These are phyloP conservation scores for Thaumatotibia leucotreta DNA, from an alignment of 1,140 invertebrate species.

Conservation along the genomic window DNA sequence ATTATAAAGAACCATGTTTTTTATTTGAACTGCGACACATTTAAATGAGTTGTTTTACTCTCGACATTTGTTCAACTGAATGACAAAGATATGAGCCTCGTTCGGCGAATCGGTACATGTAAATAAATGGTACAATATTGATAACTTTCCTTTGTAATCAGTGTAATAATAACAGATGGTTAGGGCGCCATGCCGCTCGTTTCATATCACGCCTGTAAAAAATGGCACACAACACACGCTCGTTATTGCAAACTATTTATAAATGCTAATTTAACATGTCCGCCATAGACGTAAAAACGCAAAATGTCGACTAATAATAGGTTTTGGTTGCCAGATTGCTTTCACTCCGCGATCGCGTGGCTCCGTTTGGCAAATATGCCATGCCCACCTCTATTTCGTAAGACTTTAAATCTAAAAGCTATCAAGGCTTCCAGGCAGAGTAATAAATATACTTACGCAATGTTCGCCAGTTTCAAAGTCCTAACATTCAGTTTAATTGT, in stretches of 20 bases:
- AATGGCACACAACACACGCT: not conserved
- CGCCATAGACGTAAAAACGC: not conserved
- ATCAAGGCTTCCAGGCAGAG: not conserved
- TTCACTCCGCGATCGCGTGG: slow-evolving; percentile 1
- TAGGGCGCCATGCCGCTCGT: not conserved
- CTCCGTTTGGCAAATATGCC: not conserved
- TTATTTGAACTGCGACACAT: not conserved
- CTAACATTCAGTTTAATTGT: slow-evolving; percentile 30
- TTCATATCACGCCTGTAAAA: not conserved
- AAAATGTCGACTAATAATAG: slow-evolving; percentile 5
- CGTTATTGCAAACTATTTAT: not conserved
- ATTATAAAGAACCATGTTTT: not conserved
- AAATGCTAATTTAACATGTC: not conserved
- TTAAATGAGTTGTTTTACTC: not conserved
- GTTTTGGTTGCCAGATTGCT: not conserved
- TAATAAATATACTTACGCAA: not conserved
- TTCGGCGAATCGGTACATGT: too few relatives aligned
- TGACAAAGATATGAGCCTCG: not conserved
- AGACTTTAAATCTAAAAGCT: not conserved
- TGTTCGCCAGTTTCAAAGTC: not conserved
- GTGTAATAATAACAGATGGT: not conserved
- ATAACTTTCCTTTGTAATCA: not conserved
- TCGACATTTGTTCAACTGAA: not conserved
- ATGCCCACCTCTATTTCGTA: slow-evolving; percentile 1
- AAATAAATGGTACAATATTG: not conserved